These are phyloP conservation scores for Alviniconcha marisindica DNA, from an alignment of 1,140 invertebrate species.

Conservation along the genomic window DNA sequence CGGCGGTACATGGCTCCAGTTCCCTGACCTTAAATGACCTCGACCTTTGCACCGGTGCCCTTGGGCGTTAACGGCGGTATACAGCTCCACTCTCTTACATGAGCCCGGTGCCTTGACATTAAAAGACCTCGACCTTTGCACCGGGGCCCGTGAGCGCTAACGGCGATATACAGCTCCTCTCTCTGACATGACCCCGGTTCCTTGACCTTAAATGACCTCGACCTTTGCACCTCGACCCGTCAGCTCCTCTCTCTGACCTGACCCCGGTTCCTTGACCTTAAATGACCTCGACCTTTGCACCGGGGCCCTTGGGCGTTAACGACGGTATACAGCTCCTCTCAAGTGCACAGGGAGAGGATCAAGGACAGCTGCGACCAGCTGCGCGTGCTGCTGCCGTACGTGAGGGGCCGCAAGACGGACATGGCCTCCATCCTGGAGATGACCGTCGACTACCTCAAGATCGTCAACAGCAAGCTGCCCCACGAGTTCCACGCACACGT, in stretches of 20 bases:
- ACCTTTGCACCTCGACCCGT: background rate
- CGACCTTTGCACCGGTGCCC: background rate
- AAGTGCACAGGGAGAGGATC: constrained; percentile 64
- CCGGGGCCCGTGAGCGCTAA: background rate
- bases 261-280: constrained; percentile 32
- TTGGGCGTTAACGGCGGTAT: background rate
- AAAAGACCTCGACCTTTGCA: too few relatives aligned
- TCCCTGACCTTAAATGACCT: constrained; percentile 56
- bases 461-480: constrained; percentile 66
- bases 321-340: constrained; percentile 25
- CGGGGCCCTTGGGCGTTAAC: background rate
- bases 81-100: constrained; percentile 33
- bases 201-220: constrained; percentile 53
- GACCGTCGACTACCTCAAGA: constrained; percentile 69
- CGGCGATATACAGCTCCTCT: constrained; percentile 17
- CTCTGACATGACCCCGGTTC: constrained; percentile 60
- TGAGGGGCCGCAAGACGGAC: constrained; percentile 69
- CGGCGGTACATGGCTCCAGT: constrained; percentile 42
- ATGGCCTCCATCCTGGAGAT: constrained; percentile 72
- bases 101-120: too few relatives aligned
- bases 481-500: constrained; percentile 66
- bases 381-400: constrained; percentile 66
- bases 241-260: constrained; percentile 48
- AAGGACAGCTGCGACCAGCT: constrained; percentile 72
- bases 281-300: too few relatives aligned